Evolutionary conservation across 2,888 invertebrate genomes (phyloP).

Genomic region (Dichetophora obliterata): DNA sequence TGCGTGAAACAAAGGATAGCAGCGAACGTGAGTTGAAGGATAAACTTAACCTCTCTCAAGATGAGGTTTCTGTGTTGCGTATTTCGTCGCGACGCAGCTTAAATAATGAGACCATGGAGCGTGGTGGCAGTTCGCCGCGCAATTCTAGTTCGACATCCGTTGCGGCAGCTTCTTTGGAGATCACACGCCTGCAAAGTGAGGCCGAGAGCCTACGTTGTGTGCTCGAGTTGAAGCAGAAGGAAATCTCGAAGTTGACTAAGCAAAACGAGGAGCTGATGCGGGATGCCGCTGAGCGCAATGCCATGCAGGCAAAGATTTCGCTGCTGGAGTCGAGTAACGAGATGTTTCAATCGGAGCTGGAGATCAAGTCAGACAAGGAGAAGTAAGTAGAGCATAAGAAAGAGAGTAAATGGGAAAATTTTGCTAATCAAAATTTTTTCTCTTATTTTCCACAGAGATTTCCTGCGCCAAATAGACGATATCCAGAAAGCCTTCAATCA

Average conservation of each 20-base stretch:
- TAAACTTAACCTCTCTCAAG: constrained; percentile 64
- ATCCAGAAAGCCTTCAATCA: constrained; percentile 81
- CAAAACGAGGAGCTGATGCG: constrained; percentile 78
- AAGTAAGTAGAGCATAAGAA: constrained; percentile 71
- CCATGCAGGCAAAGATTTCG: constrained; percentile 80
- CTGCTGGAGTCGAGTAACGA: constrained; percentile 86
- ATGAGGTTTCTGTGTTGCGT: constrained; percentile 65
- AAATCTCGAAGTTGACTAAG: constrained; percentile 83
- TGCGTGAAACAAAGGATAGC: constrained; percentile 60
- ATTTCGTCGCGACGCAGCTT: constrained; percentile 48
- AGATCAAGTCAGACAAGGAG: constrained; percentile 74
- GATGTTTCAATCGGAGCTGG: constrained; percentile 80
- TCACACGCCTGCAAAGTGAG: constrained; percentile 76
- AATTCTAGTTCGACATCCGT: constrained; percentile 55
- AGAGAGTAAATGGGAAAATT: too few relatives aligned
- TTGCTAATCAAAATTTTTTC: not conserved
- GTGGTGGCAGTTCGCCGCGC: constrained; percentile 66
- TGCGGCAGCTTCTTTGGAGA: constrained; percentile 53
- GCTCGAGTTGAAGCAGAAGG: constrained; percentile 88
- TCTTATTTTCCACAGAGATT: not conserved
- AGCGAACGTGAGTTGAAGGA: constrained; percentile 65
- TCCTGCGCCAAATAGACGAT: constrained; percentile 77
- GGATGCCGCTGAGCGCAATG: constrained; percentile 81
- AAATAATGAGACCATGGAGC: constrained; percentile 76
- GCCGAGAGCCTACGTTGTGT: constrained; percentile 89